Conservation (phyloP, 2,113 vertebrate species). For the Lophotis ruficrista region DNA sequence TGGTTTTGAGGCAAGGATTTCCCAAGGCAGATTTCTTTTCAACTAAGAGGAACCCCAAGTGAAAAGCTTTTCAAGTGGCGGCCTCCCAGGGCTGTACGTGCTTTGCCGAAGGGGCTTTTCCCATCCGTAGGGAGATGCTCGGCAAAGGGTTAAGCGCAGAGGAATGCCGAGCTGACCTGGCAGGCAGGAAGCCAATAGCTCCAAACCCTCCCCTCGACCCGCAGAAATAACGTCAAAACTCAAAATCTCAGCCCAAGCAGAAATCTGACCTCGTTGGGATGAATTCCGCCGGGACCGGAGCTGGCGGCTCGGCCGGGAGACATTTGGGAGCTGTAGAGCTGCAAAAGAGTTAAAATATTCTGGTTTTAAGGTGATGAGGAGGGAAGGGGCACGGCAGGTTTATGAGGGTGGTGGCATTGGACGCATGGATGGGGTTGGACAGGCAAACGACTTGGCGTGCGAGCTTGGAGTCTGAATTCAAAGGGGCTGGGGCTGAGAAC, state of each 20-base stretch:
- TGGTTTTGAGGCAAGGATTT: not conserved
- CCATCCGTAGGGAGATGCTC: not conserved
- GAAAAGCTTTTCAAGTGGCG: fast-evolving
- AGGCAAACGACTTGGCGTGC: not conserved
- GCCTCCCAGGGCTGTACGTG: fast-evolving
- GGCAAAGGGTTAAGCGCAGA: not conserved
- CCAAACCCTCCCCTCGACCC: not conserved
- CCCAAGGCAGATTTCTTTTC: too few species aligned
- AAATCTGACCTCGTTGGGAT: not conserved
- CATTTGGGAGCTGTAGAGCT: fast-evolving
- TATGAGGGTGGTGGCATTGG: not conserved
- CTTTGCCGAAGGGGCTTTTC: not conserved
- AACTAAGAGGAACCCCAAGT: too few species aligned
- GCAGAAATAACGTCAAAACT: not conserved
- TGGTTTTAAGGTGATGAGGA: not conserved
- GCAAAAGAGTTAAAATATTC: not conserved
- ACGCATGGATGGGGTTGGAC: fast-evolving
- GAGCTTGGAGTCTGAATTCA: not conserved
- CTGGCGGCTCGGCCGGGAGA: fast-evolving
- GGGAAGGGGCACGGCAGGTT: not conserved
- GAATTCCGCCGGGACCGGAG: not conserved
- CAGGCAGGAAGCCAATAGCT: not conserved
- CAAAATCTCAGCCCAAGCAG: not conserved
- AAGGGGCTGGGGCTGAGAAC: not conserved
- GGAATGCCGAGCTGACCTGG: not conserved